Evolutionary conservation across 2,888 invertebrate genomes (phyloP).

Genomic region (Ophion ellenae): DNA sequence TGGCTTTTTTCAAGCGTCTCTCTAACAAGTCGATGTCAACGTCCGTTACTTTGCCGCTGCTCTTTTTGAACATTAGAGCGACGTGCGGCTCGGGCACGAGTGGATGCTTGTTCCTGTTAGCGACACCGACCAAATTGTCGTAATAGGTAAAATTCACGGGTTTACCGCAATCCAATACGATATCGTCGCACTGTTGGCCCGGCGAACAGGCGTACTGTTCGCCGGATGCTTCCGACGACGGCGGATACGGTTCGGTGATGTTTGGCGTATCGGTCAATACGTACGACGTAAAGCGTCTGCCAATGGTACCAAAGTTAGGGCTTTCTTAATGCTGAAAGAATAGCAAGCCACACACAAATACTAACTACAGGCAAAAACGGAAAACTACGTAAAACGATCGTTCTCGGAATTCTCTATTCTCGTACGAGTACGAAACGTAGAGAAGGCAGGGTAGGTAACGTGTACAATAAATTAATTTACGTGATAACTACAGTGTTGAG

Average conservation of each 20-base stretch:
- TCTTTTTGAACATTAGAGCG: slow-evolving; percentile 90
- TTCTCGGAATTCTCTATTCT: slow-evolving; percentile 34
- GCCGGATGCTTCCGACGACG: slow-evolving; percentile 61
- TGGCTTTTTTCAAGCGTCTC: slow-evolving; percentile 90
- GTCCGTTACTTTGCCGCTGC: slow-evolving; percentile 86
- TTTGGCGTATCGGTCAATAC: slow-evolving; percentile 79
- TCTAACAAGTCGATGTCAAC: slow-evolving; percentile 91
- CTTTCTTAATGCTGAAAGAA: slow-evolving; percentile 82
- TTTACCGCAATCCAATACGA: slow-evolving; percentile 92
- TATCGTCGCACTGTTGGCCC: slow-evolving; percentile 85
- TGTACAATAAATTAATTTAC: neutral
- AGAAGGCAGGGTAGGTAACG: neutral
- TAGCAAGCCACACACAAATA: slow-evolving; percentile 82
- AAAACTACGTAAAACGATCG: slow-evolving; percentile 72
- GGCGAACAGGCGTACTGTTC: slow-evolving; percentile 76
- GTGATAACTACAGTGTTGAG: neutral
- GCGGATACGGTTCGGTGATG: slow-evolving; percentile 70
- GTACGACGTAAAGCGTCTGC: slow-evolving; percentile 81
- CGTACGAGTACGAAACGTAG: neutral
- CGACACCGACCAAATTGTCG: slow-evolving; percentile 94
- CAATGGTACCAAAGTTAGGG: slow-evolving; percentile 81
- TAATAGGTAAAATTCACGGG: slow-evolving; percentile 95
- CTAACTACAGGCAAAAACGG: slow-evolving; percentile 83
- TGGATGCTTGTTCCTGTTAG: slow-evolving; percentile 92
- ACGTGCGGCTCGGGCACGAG: slow-evolving; percentile 93